These are phyloP conservation scores for Gavialis gangeticus DNA, from an alignment of 2,113 vertebrate species.

Conservation along the genomic window DNA sequence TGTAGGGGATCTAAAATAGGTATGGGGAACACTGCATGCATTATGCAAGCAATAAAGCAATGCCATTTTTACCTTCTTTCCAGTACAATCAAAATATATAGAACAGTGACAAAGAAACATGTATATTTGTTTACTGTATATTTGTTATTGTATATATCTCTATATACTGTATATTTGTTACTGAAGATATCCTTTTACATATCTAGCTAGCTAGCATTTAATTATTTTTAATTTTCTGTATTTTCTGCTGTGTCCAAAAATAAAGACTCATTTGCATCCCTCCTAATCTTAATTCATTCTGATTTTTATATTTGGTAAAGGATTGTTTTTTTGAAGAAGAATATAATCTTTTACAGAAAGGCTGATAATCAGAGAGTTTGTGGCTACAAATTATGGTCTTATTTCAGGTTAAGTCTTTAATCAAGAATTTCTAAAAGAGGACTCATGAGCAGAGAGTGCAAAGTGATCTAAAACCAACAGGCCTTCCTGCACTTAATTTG, in stretches of 20 bases:
- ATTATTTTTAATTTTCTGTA: neutral
- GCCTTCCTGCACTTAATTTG: neutral
- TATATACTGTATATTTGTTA: neutral
- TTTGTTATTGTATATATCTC: too few relatives aligned
- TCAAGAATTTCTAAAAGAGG: slow-evolving; percentile 4
- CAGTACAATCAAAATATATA: neutral
- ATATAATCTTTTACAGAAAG: neutral
- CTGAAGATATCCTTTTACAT: neutral
- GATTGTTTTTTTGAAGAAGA: neutral
- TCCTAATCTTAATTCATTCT: neutral
- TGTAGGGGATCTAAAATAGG: neutral
- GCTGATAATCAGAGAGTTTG: neutral
- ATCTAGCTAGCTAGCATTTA: neutral
- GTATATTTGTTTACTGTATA: too few relatives aligned
- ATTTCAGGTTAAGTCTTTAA: slow-evolving; percentile 15
- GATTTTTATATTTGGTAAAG: neutral
- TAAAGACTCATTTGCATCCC: neutral
- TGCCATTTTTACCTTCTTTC: neutral
- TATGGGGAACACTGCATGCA: neutral
- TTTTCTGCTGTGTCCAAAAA: neutral
- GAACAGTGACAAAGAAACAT: accelerated
- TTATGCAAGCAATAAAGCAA: neutral
- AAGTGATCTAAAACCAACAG: neutral
- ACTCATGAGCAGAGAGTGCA: neutral
- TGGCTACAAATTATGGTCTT: neutral